Conservation (phyloP, 2,797 vertebrate genomes). For the Lophius americanus region DNA sequence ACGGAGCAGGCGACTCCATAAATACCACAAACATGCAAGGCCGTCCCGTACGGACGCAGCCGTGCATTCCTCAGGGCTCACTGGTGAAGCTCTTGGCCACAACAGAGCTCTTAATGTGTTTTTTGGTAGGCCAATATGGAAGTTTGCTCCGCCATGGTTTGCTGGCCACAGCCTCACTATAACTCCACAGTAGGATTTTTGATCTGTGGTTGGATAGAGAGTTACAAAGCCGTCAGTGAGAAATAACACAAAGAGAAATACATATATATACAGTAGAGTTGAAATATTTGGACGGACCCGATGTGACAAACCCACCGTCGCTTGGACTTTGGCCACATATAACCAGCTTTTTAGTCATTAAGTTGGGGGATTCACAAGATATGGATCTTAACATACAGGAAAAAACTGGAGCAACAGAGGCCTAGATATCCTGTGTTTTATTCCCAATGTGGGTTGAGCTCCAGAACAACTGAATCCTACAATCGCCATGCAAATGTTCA, state of each 20-base stretch:
- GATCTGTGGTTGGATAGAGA: conserved; percentile 15
- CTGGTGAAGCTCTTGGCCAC: conserved; percentile 47
- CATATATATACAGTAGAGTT: background rate
- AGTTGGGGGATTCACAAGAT: background rate
- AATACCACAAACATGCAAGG: conserved; percentile 64
- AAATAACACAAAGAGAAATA: conserved; percentile 17
- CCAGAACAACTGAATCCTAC: background rate
- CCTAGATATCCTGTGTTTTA: background rate
- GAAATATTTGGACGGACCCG: background rate
- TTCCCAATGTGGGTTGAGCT: background rate
- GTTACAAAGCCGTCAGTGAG: conserved; percentile 16
- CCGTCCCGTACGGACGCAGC: conserved; percentile 13
- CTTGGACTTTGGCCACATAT: background rate
- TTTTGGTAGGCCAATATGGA: conserved; percentile 27
- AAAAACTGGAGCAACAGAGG: background rate
- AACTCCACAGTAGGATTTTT: conserved; percentile 33
- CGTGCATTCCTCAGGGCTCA: conserved; percentile 48
- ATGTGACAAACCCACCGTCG: background rate
- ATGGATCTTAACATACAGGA: background rate
- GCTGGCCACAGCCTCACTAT: conserved; percentile 34
- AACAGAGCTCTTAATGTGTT: conserved; percentile 47
- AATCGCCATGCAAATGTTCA: conserved; percentile 1
- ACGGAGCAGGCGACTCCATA: conserved; percentile 43
- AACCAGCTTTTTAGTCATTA: background rate
- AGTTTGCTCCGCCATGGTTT: conserved; percentile 48